Evolutionary conservation across 2,113 vertebrate species (phyloP).

Genomic region (Nibea albiflora): DNA sequence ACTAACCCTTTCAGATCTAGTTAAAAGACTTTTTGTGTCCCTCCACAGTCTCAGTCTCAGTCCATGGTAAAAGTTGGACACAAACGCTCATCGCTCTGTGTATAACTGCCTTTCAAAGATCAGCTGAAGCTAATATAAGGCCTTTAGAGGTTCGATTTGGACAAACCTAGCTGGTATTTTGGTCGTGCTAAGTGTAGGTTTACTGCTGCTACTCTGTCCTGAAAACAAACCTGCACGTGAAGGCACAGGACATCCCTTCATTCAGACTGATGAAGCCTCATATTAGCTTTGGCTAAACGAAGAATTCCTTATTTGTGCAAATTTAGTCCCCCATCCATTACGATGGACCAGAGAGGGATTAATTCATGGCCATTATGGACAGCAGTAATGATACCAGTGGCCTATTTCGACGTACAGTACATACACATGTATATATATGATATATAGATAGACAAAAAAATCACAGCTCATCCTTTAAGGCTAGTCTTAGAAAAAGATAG

Average conservation of each 20-base stretch:
- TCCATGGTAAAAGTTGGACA: not conserved
- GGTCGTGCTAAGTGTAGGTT: not conserved
- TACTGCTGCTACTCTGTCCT: not conserved
- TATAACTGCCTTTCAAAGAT: not conserved
- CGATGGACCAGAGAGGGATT: not conserved
- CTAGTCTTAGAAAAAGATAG: constrained; percentile 16
- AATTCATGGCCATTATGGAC: not conserved
- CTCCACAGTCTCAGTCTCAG: not conserved
- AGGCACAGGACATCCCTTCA: too few species aligned
- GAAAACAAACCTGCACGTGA: not conserved
- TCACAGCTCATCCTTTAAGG: not conserved
- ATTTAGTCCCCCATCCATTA: not conserved
- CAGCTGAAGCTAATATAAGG: not conserved
- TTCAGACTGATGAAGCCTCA: not conserved
- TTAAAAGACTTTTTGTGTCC: too few species aligned
- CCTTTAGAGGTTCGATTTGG: not conserved
- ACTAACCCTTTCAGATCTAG: not conserved
- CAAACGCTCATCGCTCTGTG: not conserved
- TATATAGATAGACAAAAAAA: not conserved
- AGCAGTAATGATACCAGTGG: not conserved
- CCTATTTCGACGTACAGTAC: too few species aligned
- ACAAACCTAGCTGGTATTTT: not conserved
- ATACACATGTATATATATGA: too few species aligned
- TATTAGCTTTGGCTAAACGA: not conserved
- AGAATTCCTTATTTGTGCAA: not conserved